Conservation (phyloP, 2,888 invertebrate genomes). For the Eupsilia transversa region DNA sequence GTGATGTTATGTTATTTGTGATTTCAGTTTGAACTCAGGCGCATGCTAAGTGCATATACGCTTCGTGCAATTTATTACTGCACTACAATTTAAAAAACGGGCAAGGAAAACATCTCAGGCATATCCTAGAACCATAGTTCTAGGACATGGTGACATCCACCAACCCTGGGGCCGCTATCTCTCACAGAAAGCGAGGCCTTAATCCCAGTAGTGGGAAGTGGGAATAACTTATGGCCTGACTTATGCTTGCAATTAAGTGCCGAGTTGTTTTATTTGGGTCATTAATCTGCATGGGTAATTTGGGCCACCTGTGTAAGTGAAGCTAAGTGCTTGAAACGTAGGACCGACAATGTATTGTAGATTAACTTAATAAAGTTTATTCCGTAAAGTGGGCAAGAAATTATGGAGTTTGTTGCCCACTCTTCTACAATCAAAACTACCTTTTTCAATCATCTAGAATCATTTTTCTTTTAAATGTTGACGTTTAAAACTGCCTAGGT, state of each 20-base stretch:
- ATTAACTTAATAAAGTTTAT: background rate
- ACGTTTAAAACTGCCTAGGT: too few species aligned
- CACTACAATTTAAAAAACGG: background rate
- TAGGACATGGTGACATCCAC: background rate
- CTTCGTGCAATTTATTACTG: background rate
- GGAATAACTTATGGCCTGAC: background rate
- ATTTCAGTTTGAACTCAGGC: background rate
- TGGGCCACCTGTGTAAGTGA: conserved; percentile 14
- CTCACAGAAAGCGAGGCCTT: background rate
- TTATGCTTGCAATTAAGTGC: background rate
- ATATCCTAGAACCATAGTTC: background rate
- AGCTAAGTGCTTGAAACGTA: conserved; percentile 22
- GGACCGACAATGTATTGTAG: background rate
- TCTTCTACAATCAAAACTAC: too few species aligned
- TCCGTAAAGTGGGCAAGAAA: background rate
- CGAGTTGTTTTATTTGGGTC: background rate
- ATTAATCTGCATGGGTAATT: conserved; percentile 22
- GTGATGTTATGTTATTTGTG: background rate
- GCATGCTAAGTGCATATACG: background rate
- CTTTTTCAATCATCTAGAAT: too few species aligned
- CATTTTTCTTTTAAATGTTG: too few species aligned
- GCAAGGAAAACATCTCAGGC: background rate
- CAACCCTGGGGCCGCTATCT: background rate
- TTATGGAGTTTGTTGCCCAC: too few species aligned
- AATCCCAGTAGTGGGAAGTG: background rate